phyloP scores from a whole-genome alignment of 2,797 vertebrate genomes.

The Dipus sagitta region DNA sequence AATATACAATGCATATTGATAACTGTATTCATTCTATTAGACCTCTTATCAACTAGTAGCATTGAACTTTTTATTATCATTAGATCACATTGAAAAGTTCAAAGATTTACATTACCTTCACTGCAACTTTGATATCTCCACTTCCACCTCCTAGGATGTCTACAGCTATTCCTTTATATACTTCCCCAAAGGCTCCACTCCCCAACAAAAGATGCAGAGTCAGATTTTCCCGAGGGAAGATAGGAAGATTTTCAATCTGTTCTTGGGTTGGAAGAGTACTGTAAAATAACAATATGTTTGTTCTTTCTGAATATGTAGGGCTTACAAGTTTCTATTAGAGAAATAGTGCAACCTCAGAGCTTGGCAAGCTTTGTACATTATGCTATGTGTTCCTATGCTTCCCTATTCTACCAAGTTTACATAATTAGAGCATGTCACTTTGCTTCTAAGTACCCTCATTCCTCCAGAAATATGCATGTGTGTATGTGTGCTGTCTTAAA shows the following conservation, averaged over 20 bases:
- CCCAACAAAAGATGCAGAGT: conserved; percentile 88
- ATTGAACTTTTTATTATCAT: background rate
- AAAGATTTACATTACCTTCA: conserved; percentile 86
- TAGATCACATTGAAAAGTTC: background rate
- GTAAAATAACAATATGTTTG: conserved; percentile 76
- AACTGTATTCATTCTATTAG: background rate
- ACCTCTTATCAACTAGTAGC: background rate
- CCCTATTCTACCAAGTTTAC: background rate
- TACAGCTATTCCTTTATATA: conserved; percentile 88
- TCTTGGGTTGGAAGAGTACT: conserved; percentile 87
- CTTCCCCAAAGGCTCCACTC: conserved; percentile 91
- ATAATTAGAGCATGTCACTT: background rate
- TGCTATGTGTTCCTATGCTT: accelerated
- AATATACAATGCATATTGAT: background rate
- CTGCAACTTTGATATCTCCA: conserved; percentile 88
- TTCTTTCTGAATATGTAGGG: background rate
- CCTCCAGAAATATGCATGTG: background rate
- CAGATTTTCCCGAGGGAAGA: conserved; percentile 88
- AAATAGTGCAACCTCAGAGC: background rate
- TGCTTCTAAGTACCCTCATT: background rate
- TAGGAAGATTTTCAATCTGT: conserved; percentile 87
- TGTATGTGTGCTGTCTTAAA: background rate
- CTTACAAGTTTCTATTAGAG: background rate
- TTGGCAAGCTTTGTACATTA: background rate
- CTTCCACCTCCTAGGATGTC: conserved; percentile 83